Evolutionary conservation across 2,797 vertebrate genomes (phyloP), one percentile per base, ranked within the genome.

Genomic region (Pogoniulus pusillus): DNA sequence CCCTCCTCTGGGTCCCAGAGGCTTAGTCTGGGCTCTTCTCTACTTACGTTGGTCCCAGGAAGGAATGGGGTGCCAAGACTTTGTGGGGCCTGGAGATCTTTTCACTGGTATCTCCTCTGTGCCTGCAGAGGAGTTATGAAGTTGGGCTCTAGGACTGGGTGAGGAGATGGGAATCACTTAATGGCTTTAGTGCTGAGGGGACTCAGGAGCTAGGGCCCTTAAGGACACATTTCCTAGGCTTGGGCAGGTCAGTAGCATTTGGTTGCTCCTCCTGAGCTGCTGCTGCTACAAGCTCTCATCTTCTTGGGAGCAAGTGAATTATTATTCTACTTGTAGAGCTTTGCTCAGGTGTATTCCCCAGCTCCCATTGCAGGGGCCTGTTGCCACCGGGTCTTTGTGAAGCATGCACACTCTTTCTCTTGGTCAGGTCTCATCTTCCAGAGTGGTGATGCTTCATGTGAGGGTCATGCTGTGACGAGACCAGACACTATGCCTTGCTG

Each of bases 41-140:
- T 0, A 2, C 32, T 22, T 39, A 0, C 39, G 5, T 47, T 1
- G 1, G 7, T 83, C 66, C 26, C n/a, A 55, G 47, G 69, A 37
- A 71, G 62, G 58, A 79, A 9, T 4, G 16, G 29, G 55, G 26
- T 51, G 54, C 12, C 27, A n/a, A 37, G 47, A 34, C 26, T 43
- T 30, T 12, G 8, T 45, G 45, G 39, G 23, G 37, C 30, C 41
- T 49, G 64, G 59, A 79, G 64, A 24, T 34, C 15, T 74, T 58
- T 7, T 71, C 16, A 2, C 54, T 78, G 51, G 32, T 41, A 49
- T 71, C 26, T 18, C 3, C 11, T 54, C 20, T 51, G 51, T 77
- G 29, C 37, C 23, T 49, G 79, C 57, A 69, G 29, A 89, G 9
- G 54, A 47, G 85, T 82, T 49, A 70, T 55, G 8, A 26, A 64